phyloP scores from a whole-genome alignment of 2,888 invertebrate species.

The Acanthoscelides obtectus region DNA sequence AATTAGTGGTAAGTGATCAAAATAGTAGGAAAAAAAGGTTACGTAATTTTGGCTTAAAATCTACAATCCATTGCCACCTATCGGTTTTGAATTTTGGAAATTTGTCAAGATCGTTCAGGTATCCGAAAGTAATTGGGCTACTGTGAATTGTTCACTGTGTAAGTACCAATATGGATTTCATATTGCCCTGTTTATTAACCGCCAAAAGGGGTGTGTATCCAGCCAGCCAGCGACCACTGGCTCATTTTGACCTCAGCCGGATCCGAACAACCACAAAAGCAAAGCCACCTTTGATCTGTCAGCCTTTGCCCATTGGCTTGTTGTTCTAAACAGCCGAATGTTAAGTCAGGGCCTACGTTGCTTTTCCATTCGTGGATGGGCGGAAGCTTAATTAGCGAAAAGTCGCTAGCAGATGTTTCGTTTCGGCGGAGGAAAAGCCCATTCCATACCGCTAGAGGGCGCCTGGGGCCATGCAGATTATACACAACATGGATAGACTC shows the following conservation, averaged over 20 bases:
- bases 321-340: background rate
- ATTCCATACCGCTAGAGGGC: background rate
- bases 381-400: conserved; percentile 22
- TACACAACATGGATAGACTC: background rate
- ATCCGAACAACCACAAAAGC: background rate
- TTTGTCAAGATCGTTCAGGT: too few relatives aligned
- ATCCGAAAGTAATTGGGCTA: too few relatives aligned
- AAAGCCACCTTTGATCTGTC: background rate
- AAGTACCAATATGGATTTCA: background rate
- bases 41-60: too few relatives aligned
- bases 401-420: conserved; percentile 26
- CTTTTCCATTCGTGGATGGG: background rate
- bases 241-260: background rate
- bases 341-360: background rate
- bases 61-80: too few relatives aligned
- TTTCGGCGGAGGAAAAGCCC: conserved; percentile 4
- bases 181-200: background rate
- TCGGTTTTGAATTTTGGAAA: too few relatives aligned
- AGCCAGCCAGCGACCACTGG: background rate
- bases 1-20: too few relatives aligned
- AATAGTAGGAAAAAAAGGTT: too few relatives aligned
- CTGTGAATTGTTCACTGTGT: background rate
- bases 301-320: background rate
- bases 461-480: background rate
- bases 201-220: background rate